These are phyloP conservation scores for Antennarius striatus DNA, from an alignment of 2,113 vertebrate species.

Conservation along the genomic window DNA sequence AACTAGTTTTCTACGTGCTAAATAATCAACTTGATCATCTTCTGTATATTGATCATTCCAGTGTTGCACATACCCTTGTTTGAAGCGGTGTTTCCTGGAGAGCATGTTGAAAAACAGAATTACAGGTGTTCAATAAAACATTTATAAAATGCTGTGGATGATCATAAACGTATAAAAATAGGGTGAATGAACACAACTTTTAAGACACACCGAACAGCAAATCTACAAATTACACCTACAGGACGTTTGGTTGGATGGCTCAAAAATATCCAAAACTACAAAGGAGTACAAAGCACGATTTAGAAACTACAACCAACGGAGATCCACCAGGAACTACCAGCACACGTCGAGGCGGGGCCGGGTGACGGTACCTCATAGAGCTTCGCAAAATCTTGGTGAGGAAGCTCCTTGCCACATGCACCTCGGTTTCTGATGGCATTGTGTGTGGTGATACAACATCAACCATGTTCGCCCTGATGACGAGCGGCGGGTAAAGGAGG, in stretches of 20 bases:
- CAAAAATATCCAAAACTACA: background rate
- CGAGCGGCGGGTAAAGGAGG: constrained; percentile 1
- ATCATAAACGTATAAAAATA: background rate
- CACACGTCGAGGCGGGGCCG: background rate
- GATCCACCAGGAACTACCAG: constrained; percentile 22
- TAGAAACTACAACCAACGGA: background rate
- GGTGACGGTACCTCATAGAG: constrained; percentile 85
- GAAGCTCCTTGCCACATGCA: constrained; percentile 83
- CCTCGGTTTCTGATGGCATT: constrained; percentile 83
- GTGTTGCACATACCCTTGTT: constrained; percentile 64
- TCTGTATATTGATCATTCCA: no score
- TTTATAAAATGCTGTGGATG: accelerated
- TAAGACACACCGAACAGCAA: background rate
- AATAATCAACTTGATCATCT: no score
- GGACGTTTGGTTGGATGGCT: no score
- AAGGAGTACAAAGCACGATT: constrained; percentile 5
- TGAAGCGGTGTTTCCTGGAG: constrained; percentile 76
- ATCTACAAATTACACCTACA: background rate
- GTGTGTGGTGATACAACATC: constrained; percentile 78
- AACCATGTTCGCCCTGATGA: constrained; percentile 81
- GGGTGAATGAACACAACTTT: background rate
- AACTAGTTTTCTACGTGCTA: no score
- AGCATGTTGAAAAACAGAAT: constrained; percentile 52
- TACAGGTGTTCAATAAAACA: background rate
- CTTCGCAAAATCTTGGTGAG: constrained; percentile 89